Percentiles rank a stretch among this genome's conserved stretches.
These are phyloP conservation scores for Hemicordylus capensis DNA, from an alignment of 2,113 vertebrate genomes.

Conservation along the genomic window DNA sequence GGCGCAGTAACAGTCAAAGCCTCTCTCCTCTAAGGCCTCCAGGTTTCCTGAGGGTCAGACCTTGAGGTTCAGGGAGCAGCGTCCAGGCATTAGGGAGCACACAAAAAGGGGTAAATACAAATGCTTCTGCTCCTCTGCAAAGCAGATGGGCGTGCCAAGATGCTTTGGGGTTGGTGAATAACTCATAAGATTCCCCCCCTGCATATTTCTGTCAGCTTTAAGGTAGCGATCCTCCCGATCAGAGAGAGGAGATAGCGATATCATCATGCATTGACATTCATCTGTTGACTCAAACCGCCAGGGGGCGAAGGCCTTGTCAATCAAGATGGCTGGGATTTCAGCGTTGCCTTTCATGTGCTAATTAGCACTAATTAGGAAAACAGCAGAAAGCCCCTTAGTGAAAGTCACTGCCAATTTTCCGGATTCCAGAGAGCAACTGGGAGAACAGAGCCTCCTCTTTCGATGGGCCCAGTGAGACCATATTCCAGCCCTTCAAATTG, in stretches of 20 bases:
- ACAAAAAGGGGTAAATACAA: neutral
- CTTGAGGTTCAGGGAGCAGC: neutral
- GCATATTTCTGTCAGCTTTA: neutral
- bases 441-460: neutral
- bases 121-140: neutral
- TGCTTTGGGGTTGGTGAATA: neutral
- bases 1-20: neutral
- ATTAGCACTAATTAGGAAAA: conserved; percentile 50
- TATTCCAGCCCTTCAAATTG: neutral
- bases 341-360: conserved; percentile 27
- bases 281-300: neutral
- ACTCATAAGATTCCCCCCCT: neutral
- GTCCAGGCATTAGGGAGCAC: too few species aligned
- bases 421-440: conserved; percentile 20
- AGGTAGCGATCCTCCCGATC: neutral
- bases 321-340: conserved; percentile 13
- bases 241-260: neutral
- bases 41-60: too few species aligned
- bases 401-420: conserved; percentile 39
- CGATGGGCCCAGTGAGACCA: neutral
- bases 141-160: too few species aligned
- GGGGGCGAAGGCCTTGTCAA: neutral
- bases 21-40: neutral
- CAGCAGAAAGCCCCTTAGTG: conserved; percentile 35
- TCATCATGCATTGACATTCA: neutral